Evolutionary conservation across 1,140 invertebrate species (phyloP).

Genomic region (Atta colombica): DNA sequence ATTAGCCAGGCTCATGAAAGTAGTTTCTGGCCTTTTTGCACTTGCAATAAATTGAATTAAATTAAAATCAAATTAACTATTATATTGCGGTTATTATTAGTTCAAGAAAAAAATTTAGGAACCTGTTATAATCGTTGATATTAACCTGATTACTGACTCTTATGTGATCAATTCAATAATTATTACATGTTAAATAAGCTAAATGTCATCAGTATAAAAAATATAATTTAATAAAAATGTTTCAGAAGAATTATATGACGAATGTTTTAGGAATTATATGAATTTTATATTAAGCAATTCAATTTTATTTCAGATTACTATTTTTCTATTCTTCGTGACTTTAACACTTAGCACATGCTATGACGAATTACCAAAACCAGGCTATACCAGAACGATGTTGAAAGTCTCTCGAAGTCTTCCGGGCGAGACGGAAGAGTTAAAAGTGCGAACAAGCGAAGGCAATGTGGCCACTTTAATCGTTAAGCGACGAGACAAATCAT

Average conservation of each 20-base stretch:
- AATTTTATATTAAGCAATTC: not conserved
- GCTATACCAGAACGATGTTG: constrained; percentile 90
- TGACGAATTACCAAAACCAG: constrained; percentile 83
- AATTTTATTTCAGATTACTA: constrained; percentile 72
- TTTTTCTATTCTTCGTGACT: constrained; percentile 53
- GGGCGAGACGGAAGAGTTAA: constrained; percentile 91
- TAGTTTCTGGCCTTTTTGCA: too few species aligned
- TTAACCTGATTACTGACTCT: not conserved
- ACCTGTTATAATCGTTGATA: not conserved
- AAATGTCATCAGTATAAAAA: not conserved
- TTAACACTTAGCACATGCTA: constrained; percentile 31
- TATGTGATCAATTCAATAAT: not conserved
- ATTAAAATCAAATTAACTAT: too few species aligned
- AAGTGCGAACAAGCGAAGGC: constrained; percentile 91
- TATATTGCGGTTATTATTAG: not conserved
- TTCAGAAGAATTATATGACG: not conserved
- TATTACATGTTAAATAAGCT: not conserved
- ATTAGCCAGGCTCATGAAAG: too few species aligned
- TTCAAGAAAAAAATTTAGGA: not conserved
- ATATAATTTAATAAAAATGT: not conserved
- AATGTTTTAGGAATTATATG: not conserved
- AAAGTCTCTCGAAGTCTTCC: constrained; percentile 92
- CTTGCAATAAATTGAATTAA: too few species aligned
- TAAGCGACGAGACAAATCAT: constrained; percentile 89
- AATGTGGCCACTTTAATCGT: constrained; percentile 92